Base-by-base conservation (phyloP, 2,113 vertebrate species). In the Daphoenositta chrysoptera region DNA sequence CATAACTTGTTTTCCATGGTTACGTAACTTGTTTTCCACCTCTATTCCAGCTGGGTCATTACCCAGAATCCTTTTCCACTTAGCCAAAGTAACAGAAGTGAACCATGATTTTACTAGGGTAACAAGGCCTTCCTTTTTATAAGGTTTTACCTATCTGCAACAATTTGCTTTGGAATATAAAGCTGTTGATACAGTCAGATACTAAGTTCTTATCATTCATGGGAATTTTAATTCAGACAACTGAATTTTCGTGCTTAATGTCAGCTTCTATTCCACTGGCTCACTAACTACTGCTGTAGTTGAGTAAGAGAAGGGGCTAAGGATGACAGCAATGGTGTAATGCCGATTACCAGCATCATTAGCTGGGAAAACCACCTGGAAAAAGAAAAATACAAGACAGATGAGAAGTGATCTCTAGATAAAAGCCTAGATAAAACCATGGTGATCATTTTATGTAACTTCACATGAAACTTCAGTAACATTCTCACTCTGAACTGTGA, bases 301-400 rank as follows among this genome's bases (percentile, higher is more conserved):
- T 76, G 98, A 98, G 81, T 98, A 99, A 11, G 99, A 99, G 92
- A 91, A 99, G 15, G 99, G 99, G 64, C 98, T 99, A 63, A 99
- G 97, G 65, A 99, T 93, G 50, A 98, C 92, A 2, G 97, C 98
- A 45, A 99, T 95, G 61, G 97, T 98, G 91, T 99, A 99, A 91
- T 98, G 98, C 14, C 97, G 98, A 44, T 95, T 97, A 26, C 98
- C 98, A 4, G 96, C 97, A 20, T 98, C 97, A 1, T 99, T 98
- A 14, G 98, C 99, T 53, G 98, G 76, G 91, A 99, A 99, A 84
- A 98, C 98, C 95, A 99, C 98, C 99, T 99, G 89, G 10, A 91
- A 93, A 90, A 91, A 82, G 68, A 70, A 80, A 90, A 53, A 33
- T 17, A 21, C 2, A 40, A 68, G 58, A 39, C 21, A 60, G 87